phyloP scores from a whole-genome alignment of 2,888 invertebrate genomes.

The Eustalomyia histrio region DNA sequence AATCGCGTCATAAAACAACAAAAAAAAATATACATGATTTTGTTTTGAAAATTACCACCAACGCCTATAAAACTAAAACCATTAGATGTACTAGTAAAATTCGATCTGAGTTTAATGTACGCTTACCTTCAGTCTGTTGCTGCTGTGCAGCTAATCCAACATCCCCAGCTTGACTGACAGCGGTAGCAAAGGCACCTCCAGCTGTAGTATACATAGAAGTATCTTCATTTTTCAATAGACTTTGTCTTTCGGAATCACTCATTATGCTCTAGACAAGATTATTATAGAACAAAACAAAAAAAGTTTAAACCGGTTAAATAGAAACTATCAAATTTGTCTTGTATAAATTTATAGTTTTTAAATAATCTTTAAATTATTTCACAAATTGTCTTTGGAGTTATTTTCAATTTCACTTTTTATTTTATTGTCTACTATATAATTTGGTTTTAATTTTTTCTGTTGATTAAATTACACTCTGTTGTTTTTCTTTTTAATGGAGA shows the following conservation, averaged over 20 bases:
- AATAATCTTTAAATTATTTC: constrained; percentile 7
- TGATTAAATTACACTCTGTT: constrained; percentile 42
- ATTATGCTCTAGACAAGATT: constrained; percentile 66
- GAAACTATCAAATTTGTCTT: constrained; percentile 34
- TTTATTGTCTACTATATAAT: constrained; percentile 24
- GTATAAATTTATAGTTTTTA: constrained; percentile 33
- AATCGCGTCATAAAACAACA: neutral
- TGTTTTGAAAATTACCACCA: constrained; percentile 11
- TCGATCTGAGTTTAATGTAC: constrained; percentile 49
- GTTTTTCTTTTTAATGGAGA: constrained; percentile 21
- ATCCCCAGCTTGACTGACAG: constrained; percentile 62
- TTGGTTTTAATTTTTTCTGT: constrained; percentile 27
- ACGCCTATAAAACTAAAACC: constrained; percentile 18
- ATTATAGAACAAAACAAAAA: neutral
- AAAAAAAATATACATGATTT: constrained; percentile 25
- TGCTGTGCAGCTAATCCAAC: constrained; percentile 56
- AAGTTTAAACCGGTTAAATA: neutral
- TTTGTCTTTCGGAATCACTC: constrained; percentile 78
- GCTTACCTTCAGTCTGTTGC: constrained; percentile 52
- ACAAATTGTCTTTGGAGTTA: constrained; percentile 27
- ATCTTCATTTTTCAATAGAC: constrained; percentile 75
- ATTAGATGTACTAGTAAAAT: too few relatives aligned
- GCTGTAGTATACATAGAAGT: constrained; percentile 72
- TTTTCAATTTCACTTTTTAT: constrained; percentile 44
- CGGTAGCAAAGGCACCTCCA: neutral